Conservation (phyloP, 2,797 vertebrate genomes). For the Coranthus polyacanthus region DNA sequence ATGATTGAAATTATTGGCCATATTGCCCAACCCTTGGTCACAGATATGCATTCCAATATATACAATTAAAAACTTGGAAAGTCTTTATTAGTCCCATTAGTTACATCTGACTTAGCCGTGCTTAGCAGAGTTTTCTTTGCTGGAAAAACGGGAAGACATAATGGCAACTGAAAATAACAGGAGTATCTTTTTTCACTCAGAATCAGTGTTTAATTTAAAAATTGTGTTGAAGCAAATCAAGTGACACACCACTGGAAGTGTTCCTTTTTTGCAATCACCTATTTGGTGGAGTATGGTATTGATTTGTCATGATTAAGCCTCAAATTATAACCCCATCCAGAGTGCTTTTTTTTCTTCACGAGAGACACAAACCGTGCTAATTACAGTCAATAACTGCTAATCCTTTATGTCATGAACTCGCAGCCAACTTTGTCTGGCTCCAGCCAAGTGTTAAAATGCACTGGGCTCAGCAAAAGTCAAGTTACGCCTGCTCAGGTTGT, state of each 20-base stretch:
- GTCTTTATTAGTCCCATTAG: conserved; percentile 22
- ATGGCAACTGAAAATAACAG: conserved; percentile 11
- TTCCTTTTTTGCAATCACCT: conserved; percentile 28
- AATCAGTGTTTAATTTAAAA: conserved; percentile 25
- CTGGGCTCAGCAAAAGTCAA: conserved; percentile 45
- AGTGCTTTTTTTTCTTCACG: background rate
- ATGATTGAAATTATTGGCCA: background rate
- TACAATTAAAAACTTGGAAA: conserved; percentile 5
- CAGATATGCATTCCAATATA: background rate
- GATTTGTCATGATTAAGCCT: conserved; percentile 40
- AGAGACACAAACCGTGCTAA: conserved; percentile 48
- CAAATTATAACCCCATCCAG: conserved; percentile 7
- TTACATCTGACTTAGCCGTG: conserved; percentile 6
- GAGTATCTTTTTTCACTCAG: conserved; percentile 22
- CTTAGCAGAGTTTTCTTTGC: background rate
- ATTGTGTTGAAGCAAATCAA: conserved; percentile 20
- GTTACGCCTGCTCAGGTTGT: conserved; percentile 44
- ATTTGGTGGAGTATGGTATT: conserved; percentile 18
- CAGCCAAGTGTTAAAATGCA: conserved; percentile 52
- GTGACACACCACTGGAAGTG: conserved; percentile 17
- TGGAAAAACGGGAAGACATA: conserved; percentile 11
- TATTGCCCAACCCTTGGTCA: too few species aligned
- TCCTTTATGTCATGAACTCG: conserved; percentile 42
- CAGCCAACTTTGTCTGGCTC: conserved; percentile 20
- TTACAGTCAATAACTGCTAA: conserved; percentile 64